Evolutionary conservation across 2,888 invertebrate species (phyloP), one percentile per base, ranked within the genome.

Genomic region (Hemicrepidius hirtus): DNA sequence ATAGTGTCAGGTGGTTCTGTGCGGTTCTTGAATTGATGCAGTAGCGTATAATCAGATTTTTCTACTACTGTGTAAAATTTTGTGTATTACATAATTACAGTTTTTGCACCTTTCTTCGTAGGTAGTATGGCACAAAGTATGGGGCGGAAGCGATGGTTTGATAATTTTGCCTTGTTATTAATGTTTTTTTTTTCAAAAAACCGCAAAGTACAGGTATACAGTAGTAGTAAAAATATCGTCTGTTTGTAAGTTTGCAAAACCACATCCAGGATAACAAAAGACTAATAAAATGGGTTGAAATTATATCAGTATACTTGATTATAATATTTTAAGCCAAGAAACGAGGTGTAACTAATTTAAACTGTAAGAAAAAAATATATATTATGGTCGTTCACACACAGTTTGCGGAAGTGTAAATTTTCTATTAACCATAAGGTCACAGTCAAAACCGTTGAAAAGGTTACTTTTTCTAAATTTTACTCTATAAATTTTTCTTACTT

Each of bases 1-100:
- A 75, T 67, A 66, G 74, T 76, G 77, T 78, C 77, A 78, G 77
- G 77, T 78, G 77, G 76, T 74, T 72, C 75, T 50, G 68, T 53
- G 37, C 64, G 57, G 64, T 65, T 73, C 53, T 32, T 41, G 40
- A 35, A 66, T 71, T 71, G 41, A 12, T 37, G 40, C 16, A 46
- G 64, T 64, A 62, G 57, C 68, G 35, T 73, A 50, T 64, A 68
- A 68, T 68, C 55, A 59, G 73, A 73, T 73, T 73, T 68, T 49
- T 40, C 64, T 64, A 73, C 64, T 72, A 64, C 68, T 73, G 68
- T 65, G 73, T 73, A 68, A 73, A 73, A 64, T 73, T 68, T 64
- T 35, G 13, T 59, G 37, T 59, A n/a, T n/a, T n/a, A 59, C 49
- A 65, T 73, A 68, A 73, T 73, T 73, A 64, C 44, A 49, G 64